phyloP scores from a whole-genome alignment of 2,888 invertebrate species.

The Lamellibrachia columna region DNA sequence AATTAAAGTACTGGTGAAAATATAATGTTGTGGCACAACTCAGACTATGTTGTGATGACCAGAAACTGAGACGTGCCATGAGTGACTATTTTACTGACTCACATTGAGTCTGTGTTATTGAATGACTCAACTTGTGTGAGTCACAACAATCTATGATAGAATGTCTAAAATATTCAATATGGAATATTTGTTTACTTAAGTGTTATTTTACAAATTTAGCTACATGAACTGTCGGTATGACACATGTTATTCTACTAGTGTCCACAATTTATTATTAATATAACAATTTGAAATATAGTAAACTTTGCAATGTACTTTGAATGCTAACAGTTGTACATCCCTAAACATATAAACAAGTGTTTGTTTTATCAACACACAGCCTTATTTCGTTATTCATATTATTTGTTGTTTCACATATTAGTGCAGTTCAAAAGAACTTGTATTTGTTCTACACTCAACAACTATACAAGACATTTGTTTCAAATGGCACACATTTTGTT shows the following conservation, averaged over 20 bases:
- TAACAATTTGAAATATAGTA: not conserved
- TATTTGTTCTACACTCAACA: not conserved
- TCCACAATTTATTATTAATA: not conserved
- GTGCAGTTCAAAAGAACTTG: not conserved
- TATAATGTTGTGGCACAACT: too few relatives aligned
- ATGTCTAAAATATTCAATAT: not conserved
- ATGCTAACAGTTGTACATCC: too few relatives aligned
- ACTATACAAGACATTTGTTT: not conserved
- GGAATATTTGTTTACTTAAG: too few relatives aligned
- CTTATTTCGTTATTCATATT: not conserved
- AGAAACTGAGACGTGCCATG: not conserved
- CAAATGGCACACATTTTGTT: not conserved
- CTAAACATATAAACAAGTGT: not conserved
- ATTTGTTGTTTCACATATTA: not conserved
- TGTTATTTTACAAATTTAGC: not conserved
- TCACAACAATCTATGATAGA: not conserved
- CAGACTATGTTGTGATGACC: not conserved
- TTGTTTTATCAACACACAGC: not conserved
- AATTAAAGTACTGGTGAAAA: too few relatives aligned
- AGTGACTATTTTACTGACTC: not conserved
- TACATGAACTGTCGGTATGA: not conserved
- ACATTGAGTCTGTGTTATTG: not conserved
- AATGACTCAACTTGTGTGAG: not conserved
- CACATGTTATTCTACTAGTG: not conserved
- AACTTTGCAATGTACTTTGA: not conserved